phyloP scores from a whole-genome alignment of 2,113 vertebrate species.

The Lipophrys pholis region DNA sequence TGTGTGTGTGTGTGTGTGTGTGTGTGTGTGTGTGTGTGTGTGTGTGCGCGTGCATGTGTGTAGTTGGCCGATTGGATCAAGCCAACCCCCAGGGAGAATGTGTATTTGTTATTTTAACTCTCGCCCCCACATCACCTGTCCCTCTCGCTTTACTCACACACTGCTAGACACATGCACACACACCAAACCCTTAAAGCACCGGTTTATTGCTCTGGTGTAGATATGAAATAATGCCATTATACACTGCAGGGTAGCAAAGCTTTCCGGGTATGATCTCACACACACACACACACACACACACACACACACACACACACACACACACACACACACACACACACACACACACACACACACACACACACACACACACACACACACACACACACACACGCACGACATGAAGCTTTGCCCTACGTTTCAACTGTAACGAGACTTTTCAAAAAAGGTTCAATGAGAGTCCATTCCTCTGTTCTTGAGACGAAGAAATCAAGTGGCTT shows the following conservation, averaged over 20 bases:
- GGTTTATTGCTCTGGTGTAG: constrained; percentile 2
- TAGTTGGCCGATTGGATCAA: constrained; percentile 70
- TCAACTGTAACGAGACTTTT: constrained; percentile 50
- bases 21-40: constrained; percentile 22
- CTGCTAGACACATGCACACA: neutral
- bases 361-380: too few relatives aligned
- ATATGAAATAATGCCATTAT: constrained; percentile 34
- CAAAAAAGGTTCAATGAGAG: constrained; percentile 43
- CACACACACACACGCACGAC: too few relatives aligned
- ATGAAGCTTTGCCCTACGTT: constrained; percentile 26
- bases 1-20: constrained; percentile 19
- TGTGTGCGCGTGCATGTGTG: too few relatives aligned
- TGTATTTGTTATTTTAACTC: constrained; percentile 71
- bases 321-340: too few relatives aligned
- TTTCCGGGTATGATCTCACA: constrained; percentile 11
- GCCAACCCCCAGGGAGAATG: constrained; percentile 50
- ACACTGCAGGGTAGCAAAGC: constrained; percentile 4
- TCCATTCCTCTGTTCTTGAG: constrained; percentile 25
- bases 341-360: too few relatives aligned
- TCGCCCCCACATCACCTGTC: constrained; percentile 49
- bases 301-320: too few relatives aligned
- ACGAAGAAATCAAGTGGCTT: constrained; percentile 40
- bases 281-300: neutral
- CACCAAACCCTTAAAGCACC: neutral
- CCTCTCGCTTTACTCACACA: constrained; percentile 18